Evolutionary conservation across 2,113 vertebrate species (phyloP).

Genomic region (Aspidoscelis tigris): DNA sequence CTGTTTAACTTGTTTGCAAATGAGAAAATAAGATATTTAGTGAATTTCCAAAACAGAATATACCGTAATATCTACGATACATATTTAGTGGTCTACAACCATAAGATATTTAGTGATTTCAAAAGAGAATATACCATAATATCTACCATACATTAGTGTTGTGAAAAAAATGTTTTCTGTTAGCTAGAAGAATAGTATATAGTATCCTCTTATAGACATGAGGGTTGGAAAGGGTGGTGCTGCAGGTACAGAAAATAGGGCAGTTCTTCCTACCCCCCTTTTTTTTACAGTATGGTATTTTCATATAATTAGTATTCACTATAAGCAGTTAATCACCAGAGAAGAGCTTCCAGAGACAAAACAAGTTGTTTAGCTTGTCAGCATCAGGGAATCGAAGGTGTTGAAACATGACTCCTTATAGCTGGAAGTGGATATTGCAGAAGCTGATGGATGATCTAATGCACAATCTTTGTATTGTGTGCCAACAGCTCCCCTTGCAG

Average conservation of each 20-base stretch:
- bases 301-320: constrained; percentile 82
- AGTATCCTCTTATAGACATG: constrained; percentile 37
- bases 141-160: constrained; percentile 53
- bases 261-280: constrained; percentile 10
- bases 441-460: constrained; percentile 74
- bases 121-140: constrained; percentile 12
- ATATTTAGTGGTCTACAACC: constrained; percentile 1
- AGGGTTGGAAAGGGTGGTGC: not conserved
- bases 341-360: constrained; percentile 85
- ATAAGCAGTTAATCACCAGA: constrained; percentile 84
- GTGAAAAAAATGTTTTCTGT: constrained; percentile 58
- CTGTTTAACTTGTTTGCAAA: constrained; percentile 53
- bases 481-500: constrained; percentile 84
- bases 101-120: constrained; percentile 28
- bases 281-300: constrained; percentile 70
- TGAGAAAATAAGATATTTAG: constrained; percentile 56
- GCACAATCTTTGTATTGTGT: constrained; percentile 59
- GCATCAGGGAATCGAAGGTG: constrained; percentile 81
- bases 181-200: constrained; percentile 48
- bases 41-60: constrained; percentile 22
- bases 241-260: constrained; percentile 71
- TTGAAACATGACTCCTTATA: constrained; percentile 83
- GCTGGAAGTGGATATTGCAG: constrained; percentile 75
- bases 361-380: constrained; percentile 87
- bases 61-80: constrained; percentile 23